Base-by-base conservation (phyloP, 2,113 vertebrate genomes). In the Anoplopoma fimbria region DNA sequence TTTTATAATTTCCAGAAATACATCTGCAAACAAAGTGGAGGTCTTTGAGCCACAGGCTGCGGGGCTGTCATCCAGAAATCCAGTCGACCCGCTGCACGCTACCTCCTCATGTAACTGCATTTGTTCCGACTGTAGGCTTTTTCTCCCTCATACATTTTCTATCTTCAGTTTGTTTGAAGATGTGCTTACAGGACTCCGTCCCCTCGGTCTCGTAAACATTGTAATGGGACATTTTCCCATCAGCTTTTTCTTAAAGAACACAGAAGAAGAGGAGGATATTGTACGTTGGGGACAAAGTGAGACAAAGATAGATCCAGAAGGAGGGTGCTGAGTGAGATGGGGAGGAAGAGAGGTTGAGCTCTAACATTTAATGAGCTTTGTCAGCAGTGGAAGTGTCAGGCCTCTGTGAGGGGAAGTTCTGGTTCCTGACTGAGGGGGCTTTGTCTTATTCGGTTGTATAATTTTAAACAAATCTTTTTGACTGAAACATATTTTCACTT, bases 311-410 rank as follows among this genome's bases (percentile, higher is more conserved):
- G 61, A 87, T 40, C 21, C 49, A 71, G 29, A 70, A 53, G 25
- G 34, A 68, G 57, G 72, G 10, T 25, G 49, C 49, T 45, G 33
- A 29, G 63, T 55, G 74, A 69, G 38, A 61, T 33, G 21, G 21
- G 83, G 38, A 57, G 2, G 19, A 75, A 19, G 62, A 36, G 29
- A 72, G 55, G 69, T 49, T 72, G 49, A 74, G 42, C 33, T 76
- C 42, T 33, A n/a, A 69, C 25, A 75, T 80, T 82, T 86, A 70
- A 89, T 84, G 69, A 89, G 75, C 58, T 73, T 85, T 65, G 38
- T 70, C 63, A 45, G 27, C 21, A 36, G 12, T 68, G 40, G 9
- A 67, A 73, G 36, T 85, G 67, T 74, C 5, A 70, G 36, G 34
- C 53, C 69, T 75, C 64, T 58, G 34, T 4, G 13, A 62, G 51